Conservation (phyloP, 2,888 invertebrate species). For the Pachycephus smyrnensis region DNA sequence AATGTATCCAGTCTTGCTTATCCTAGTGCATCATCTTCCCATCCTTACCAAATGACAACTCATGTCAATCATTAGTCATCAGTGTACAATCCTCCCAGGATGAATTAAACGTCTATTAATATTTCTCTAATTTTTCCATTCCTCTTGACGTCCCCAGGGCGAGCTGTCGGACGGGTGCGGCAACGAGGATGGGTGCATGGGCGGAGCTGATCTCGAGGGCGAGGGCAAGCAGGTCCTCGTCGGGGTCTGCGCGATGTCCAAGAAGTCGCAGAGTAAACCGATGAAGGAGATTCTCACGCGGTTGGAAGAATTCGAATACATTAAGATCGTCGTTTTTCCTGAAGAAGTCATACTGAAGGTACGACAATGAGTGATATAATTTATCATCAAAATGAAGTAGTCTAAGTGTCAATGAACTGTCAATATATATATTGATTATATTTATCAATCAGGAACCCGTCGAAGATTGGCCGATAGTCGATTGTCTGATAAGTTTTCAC, state of each 20-base stretch:
- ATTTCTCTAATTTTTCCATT: constrained; percentile 14
- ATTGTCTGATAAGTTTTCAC: constrained; percentile 98
- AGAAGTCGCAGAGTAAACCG: constrained; percentile 98
- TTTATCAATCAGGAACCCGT: constrained; percentile 80
- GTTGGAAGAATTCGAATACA: constrained; percentile 95
- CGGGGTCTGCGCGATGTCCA: constrained; percentile 99
- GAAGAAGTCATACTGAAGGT: constrained; percentile 96
- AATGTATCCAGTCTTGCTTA: constrained; percentile 31
- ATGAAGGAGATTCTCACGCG: constrained; percentile 98
- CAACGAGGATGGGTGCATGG: constrained; percentile 71
- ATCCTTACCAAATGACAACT: background rate
- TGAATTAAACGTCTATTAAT: background rate
- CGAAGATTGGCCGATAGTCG: constrained; percentile 98
- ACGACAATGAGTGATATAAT: constrained; percentile 45
- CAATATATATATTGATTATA: background rate
- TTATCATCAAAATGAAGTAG: background rate
- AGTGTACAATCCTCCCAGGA: constrained; percentile 2
- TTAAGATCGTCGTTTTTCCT: constrained; percentile 93
- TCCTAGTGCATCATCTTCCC: constrained; percentile 34
- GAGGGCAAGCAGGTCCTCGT: constrained; percentile 92
- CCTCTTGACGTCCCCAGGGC: constrained; percentile 69
- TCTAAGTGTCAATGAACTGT: background rate
- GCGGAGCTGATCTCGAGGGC: constrained; percentile 68
- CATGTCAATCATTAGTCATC: background rate
- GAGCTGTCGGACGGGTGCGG: constrained; percentile 79